Evolutionary conservation across 2,113 vertebrate species (phyloP).

Genomic region (Rhabdomys dilectus): DNA sequence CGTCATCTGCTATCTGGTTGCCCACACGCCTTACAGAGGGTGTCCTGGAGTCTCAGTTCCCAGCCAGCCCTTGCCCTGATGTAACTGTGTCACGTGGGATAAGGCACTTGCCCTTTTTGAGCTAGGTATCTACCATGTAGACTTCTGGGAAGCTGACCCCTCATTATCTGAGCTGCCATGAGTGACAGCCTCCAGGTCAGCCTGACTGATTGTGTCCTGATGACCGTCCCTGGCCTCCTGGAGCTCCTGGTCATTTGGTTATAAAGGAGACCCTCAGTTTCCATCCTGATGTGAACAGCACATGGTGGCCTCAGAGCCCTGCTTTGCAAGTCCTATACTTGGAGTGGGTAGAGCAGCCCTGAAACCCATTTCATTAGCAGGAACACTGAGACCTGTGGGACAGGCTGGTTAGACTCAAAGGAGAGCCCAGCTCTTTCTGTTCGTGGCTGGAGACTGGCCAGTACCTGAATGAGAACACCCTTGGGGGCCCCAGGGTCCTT

Average conservation of each 20-base stretch:
- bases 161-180: not conserved
- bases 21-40: not conserved
- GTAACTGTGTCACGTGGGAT: not conserved
- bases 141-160: not conserved
- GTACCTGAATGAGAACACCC: not conserved
- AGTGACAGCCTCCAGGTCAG: not conserved
- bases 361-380: not conserved
- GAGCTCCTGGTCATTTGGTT: not conserved
- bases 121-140: not conserved
- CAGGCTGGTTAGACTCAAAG: not conserved
- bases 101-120: not conserved
- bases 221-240: not conserved
- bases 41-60: not conserved
- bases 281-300: not conserved
- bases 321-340: not conserved
- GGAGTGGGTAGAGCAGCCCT: not conserved
- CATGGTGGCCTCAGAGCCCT: not conserved
- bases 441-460: not conserved
- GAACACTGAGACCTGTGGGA: not conserved
- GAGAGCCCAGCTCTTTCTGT: not conserved
- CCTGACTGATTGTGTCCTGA: not conserved
- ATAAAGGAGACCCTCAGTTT: not conserved
- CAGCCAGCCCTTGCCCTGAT: too few relatives aligned
- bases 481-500: not conserved
- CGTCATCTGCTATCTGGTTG: not conserved